Percentiles rank a stretch among this genome's conserved stretches.
phyloP scores from a whole-genome alignment of 2,888 invertebrate species.

The Rutpela maculata region DNA sequence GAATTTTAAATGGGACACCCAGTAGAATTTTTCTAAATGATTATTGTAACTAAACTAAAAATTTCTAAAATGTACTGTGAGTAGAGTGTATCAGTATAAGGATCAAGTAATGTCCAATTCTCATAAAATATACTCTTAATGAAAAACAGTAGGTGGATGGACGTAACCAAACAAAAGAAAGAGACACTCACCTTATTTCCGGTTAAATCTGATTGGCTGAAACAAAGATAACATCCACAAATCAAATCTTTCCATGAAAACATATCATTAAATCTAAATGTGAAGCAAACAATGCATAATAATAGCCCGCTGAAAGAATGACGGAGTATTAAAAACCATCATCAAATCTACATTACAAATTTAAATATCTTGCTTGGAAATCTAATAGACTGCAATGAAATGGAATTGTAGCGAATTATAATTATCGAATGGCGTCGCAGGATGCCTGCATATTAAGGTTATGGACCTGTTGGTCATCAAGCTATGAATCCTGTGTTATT shows the following conservation, averaged over 20 bases:
- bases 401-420: slow-evolving; percentile 46
- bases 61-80: too few relatives aligned
- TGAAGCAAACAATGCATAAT: slow-evolving; percentile 45
- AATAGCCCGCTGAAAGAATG: slow-evolving; percentile 35
- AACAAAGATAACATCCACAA: slow-evolving; percentile 61
- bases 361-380: slow-evolving; percentile 48
- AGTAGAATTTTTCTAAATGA: too few relatives aligned
- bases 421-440: slow-evolving; percentile 52
- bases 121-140: neutral
- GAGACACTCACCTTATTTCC: slow-evolving; percentile 64
- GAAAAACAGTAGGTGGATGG: neutral
- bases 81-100: too few relatives aligned
- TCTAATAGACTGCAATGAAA: slow-evolving; percentile 43
- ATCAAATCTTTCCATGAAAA: slow-evolving; percentile 59
- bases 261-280: slow-evolving; percentile 49
- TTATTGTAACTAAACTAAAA: too few relatives aligned
- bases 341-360: slow-evolving; percentile 50
- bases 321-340: slow-evolving; percentile 42
- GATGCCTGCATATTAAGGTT: slow-evolving; percentile 60
- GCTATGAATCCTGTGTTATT: slow-evolving; percentile 66
- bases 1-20: too few relatives aligned
- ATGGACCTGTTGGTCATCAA: slow-evolving; percentile 66
- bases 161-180: slow-evolving; percentile 39
- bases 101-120: too few relatives aligned
- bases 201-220: slow-evolving; percentile 66